Conservation (phyloP, 2,113 vertebrate species). For the Sphaerodactylus townsendi region DNA sequence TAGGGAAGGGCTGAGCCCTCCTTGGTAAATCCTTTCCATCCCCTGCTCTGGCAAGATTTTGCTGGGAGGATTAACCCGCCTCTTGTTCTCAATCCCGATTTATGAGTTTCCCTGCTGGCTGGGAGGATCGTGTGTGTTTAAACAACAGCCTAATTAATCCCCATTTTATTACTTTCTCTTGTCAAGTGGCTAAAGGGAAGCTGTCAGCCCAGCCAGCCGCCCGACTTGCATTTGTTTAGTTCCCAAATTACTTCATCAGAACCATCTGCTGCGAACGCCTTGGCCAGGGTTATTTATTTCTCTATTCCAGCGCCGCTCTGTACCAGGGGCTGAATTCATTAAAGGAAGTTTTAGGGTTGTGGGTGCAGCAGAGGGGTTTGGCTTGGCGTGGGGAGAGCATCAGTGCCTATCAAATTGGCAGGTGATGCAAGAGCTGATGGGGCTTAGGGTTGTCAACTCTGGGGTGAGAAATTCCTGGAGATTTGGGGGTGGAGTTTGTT, state of each 20-base stretch:
- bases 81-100: conserved; percentile 87
- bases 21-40: conserved; percentile 55
- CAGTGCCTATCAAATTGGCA: neutral
- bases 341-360: neutral
- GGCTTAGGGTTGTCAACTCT: too few species aligned
- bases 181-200: conserved; percentile 62
- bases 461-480: too few species aligned
- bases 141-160: conserved; percentile 95
- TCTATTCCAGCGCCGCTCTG: neutral
- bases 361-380: neutral
- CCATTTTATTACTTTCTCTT: conserved; percentile 91
- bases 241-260: conserved; percentile 65
- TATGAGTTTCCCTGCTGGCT: conserved; percentile 92
- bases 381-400: neutral
- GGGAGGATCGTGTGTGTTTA: conserved; percentile 80
- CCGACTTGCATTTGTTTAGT: conserved; percentile 48
- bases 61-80: conserved; percentile 87
- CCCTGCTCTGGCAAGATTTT: conserved; percentile 45
- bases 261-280: conserved; percentile 54
- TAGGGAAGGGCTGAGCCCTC: conserved; percentile 46
- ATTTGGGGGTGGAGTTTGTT: too few species aligned
- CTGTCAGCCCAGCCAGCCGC: conserved; percentile 50
- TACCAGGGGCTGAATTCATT: neutral
- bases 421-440: neutral
- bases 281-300: conserved; percentile 12